Percentiles rank a stretch among this genome's conserved stretches.
Conservation (phyloP, 2,113 vertebrate genomes). For the Hirundichthys speculiger region DNA sequence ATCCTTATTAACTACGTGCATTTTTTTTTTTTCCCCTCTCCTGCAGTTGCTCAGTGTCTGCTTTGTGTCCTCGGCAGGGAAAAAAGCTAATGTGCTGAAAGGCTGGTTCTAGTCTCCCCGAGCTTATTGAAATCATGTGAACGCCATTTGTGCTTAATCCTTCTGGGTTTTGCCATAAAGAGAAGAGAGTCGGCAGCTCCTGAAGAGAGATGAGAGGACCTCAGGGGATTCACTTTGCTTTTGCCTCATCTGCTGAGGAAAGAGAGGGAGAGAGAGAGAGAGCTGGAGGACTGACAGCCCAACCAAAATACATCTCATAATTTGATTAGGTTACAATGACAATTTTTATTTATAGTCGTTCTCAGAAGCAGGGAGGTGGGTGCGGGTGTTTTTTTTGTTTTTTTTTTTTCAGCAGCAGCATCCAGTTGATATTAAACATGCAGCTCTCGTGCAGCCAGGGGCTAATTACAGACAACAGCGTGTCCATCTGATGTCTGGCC, state of each 20-base stretch:
- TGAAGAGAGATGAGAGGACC: constrained; percentile 80
- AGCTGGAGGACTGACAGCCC: constrained; percentile 75
- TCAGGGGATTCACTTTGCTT: constrained; percentile 79
- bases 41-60: constrained; percentile 63
- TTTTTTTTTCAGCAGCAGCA: too few relatives aligned
- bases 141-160: constrained; percentile 82
- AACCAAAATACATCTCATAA: constrained; percentile 78
- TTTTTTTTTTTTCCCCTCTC: constrained; percentile 29
- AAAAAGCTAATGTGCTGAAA: constrained; percentile 83
- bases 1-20: constrained; percentile 64
- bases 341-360: constrained; percentile 82
- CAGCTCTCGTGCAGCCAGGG: constrained; percentile 55
- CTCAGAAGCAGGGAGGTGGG: constrained; percentile 65
- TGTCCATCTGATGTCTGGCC: constrained; percentile 67
- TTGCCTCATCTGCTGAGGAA: constrained; percentile 67
- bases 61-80: constrained; percentile 78
- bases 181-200: constrained; percentile 77
- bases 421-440: constrained; percentile 72
- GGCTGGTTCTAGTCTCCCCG: constrained; percentile 75
- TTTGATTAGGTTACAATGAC: constrained; percentile 83
- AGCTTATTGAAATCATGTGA: constrained; percentile 81
- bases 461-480: constrained; percentile 71
- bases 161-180: constrained; percentile 77
- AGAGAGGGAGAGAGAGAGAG: constrained; percentile 59
- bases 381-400: too few relatives aligned